Evolutionary conservation across 1,140 invertebrate genomes (phyloP), one percentile per base, ranked within the genome.

Genomic region (Drosophila lini): DNA sequence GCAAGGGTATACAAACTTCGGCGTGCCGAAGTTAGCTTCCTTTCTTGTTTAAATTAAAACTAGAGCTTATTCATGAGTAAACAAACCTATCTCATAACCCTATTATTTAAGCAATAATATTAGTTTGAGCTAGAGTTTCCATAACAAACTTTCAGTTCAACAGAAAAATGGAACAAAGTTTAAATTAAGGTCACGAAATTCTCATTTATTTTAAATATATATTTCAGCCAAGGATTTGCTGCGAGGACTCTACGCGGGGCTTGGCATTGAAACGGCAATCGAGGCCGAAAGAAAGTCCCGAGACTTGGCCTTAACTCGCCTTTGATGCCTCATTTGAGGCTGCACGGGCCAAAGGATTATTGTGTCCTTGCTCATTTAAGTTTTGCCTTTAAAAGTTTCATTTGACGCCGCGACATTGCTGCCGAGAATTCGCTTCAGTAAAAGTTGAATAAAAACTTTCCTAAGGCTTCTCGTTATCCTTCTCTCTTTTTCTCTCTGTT

Each of bases 321-420:
- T 63, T 67, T 53, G 65, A 74, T 79, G 74, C 75, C 80, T 82
- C 80, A 82, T 70, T 82, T 79, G 80, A 65, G 61, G 80, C 60
- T 75, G 69, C 56, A 16, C 45, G 58, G 53, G 76, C 25, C 55
- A 74, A 74, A 70, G 68, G 76, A 83, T 80, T 83, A 71, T 76
- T 64, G 65, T 83, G 80, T 80, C 50, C 71, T 80, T 83, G 80
- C 78, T 76, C 78, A 83, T 83, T 83, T 75, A 40, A 62, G 75
- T 64, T 69, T 62, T 61, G 28, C 53, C 53, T 57, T 78, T 61
- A 25, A 41, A 65, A 57, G 48, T 81, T 79, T 80, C 53, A 38
- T 64, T 67, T 69, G 50, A 74, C 63, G 62, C 44, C 32, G 61
- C 25, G 32, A 22, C 65, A 61, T 73, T 60, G 60, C 75, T 76